A percentile compares a stretch with the other conserved stretches of the same genome.
Evolutionary conservation across 2,113 vertebrate genomes (phyloP).

Genomic region (Pluvianellus socialis): DNA sequence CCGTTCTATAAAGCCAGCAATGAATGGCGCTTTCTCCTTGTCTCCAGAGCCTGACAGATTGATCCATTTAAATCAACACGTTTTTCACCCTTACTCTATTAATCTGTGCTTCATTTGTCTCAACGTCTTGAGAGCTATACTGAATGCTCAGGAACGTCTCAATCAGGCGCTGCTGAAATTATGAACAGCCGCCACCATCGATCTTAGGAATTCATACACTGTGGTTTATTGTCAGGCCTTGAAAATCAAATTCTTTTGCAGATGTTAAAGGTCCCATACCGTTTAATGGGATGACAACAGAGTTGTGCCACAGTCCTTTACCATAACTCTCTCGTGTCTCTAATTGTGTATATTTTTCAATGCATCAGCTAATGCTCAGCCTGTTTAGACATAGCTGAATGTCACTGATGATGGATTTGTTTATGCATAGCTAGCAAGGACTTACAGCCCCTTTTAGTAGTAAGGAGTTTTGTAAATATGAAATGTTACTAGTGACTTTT

Average conservation of each 20-base stretch:
- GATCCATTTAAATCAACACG: neutral
- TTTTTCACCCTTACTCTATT: conserved; percentile 36
- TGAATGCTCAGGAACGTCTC: neutral
- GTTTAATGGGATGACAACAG: neutral
- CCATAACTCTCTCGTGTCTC: neutral
- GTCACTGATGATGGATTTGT: neutral
- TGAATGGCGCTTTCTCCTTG: neutral
- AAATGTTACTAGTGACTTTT: neutral
- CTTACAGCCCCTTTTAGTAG: neutral
- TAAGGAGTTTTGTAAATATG: neutral
- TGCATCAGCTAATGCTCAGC: neutral
- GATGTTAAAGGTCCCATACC: neutral
- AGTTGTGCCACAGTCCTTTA: neutral
- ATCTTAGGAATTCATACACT: neutral
- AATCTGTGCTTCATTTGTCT: conserved; percentile 17
- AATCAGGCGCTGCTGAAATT: neutral
- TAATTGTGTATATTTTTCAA: neutral
- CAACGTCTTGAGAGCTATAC: neutral
- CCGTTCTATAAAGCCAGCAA: neutral
- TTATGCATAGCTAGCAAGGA: neutral
- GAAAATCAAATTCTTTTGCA: conserved; percentile 7
- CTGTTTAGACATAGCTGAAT: neutral
- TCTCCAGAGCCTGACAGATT: conserved; percentile 18
- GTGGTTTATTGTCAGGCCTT: neutral
- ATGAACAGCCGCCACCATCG: neutral